These are phyloP conservation scores for Fundulus diaphanus DNA, from an alignment of 2,797 vertebrate species.

Conservation along the genomic window DNA sequence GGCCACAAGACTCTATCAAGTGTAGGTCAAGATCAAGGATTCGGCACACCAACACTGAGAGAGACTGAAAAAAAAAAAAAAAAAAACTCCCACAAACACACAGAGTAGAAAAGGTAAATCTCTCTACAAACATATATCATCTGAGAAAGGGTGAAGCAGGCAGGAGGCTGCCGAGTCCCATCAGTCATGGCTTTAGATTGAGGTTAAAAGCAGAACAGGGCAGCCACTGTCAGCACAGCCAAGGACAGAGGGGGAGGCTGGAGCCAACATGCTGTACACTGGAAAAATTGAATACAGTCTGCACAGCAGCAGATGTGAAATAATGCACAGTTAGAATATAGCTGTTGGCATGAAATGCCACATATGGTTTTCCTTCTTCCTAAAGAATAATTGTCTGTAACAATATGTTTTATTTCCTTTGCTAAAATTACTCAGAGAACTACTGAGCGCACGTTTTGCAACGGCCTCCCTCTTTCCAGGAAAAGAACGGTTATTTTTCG, in stretches of 20 bases:
- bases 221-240: slow-evolving; percentile 44
- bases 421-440: not conserved
- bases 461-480: not conserved
- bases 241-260: slow-evolving; percentile 54
- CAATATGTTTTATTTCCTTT: slow-evolving; percentile 15
- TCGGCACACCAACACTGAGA: slow-evolving; percentile 11
- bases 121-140: slow-evolving; percentile 67
- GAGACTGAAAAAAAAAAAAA: slow-evolving; percentile 5
- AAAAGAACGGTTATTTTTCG: too few relatives aligned
- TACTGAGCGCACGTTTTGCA: not conserved
- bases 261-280: slow-evolving; percentile 24
- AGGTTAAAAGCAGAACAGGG: slow-evolving; percentile 62
- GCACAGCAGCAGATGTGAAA: slow-evolving; percentile 28
- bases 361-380: not conserved
- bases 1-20: slow-evolving; percentile 19
- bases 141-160: slow-evolving; percentile 57
- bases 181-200: slow-evolving; percentile 68
- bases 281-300: slow-evolving; percentile 35
- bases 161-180: slow-evolving; percentile 61
- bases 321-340: slow-evolving; percentile 1
- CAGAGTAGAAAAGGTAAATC: slow-evolving; percentile 44
- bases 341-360: slow-evolving; percentile 1
- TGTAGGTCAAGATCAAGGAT: slow-evolving; percentile 45
- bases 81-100: slow-evolving; percentile 13
- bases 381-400: slow-evolving; percentile 3